Evolutionary conservation across 2,888 invertebrate species (phyloP).

Genomic region (Tetanocera ferruginea): DNA sequence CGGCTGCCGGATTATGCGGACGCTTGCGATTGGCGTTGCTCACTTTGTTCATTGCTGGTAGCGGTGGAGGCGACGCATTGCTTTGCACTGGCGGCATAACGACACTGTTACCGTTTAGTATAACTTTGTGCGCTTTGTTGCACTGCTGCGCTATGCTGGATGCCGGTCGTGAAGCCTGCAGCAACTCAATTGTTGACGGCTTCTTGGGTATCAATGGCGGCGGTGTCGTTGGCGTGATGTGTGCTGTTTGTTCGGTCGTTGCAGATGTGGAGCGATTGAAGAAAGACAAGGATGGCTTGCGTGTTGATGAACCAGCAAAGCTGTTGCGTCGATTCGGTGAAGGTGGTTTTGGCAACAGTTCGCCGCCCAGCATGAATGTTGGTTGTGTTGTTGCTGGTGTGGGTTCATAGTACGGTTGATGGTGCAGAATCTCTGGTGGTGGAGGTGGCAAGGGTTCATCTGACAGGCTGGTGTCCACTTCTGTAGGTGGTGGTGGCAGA

Average conservation of each 20-base stretch:
- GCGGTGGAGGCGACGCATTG: conserved; percentile 46
- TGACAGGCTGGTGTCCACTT: conserved; percentile 60
- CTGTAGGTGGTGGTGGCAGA: conserved; percentile 67
- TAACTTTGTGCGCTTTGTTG: conserved; percentile 58
- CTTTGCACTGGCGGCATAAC: conserved; percentile 42
- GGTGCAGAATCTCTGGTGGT: conserved; percentile 68
- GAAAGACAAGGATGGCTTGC: conserved; percentile 57
- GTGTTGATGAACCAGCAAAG: conserved; percentile 68
- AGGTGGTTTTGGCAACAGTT: conserved; percentile 55
- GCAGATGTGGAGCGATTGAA: conserved; percentile 42
- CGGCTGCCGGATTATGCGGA: conserved; percentile 62
- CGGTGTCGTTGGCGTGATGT: conserved; percentile 44
- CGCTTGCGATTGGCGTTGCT: conserved; percentile 62
- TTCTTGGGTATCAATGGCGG: conserved; percentile 68
- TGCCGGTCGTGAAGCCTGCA: conserved; percentile 60
- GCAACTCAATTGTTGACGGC: conserved; percentile 60
- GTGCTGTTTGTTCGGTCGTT: conserved; percentile 3
- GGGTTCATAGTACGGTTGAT: conserved; percentile 33
- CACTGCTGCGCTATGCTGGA: conserved; percentile 57
- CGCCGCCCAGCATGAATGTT: conserved; percentile 34
- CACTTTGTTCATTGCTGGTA: conserved; percentile 40
- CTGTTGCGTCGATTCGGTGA: conserved; percentile 69
- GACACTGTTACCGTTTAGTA: conserved; percentile 57
- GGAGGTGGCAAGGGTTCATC: conserved; percentile 70
- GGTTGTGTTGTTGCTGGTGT: conserved; percentile 34